Conservation (phyloP, 2,113 vertebrate genomes). For the Zosterops japonicus region DNA sequence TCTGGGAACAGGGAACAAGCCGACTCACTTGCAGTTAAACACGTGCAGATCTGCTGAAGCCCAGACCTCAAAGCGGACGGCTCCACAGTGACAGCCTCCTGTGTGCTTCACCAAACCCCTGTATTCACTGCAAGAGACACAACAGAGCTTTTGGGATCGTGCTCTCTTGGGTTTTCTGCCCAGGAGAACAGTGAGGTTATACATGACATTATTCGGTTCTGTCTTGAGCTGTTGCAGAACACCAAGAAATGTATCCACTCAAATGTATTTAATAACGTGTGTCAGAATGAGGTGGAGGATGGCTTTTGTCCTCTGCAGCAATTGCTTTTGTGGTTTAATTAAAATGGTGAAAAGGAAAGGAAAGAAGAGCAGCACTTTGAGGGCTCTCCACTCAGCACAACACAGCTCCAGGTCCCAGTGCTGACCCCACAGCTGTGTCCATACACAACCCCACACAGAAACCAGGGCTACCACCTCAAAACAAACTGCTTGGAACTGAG, state of each 20-base stretch:
- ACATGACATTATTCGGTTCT: neutral
- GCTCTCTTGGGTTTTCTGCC: no score
- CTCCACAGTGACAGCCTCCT: slow-evolving; percentile 93
- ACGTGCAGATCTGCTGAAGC: slow-evolving; percentile 85
- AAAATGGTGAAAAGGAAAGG: neutral
- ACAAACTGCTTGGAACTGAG: neutral
- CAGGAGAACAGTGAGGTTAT: neutral
- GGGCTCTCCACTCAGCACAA: neutral
- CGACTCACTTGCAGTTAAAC: slow-evolving; percentile 94
- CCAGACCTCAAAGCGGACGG: slow-evolving; percentile 89
- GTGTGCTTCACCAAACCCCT: slow-evolving; percentile 86
- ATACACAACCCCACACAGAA: neutral
- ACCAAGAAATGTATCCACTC: neutral
- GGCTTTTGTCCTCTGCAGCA: neutral
- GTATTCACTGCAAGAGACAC: slow-evolving; percentile 73
- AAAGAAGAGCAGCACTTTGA: neutral
- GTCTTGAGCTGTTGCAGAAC: neutral
- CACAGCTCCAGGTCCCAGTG: neutral
- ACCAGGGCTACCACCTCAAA: neutral
- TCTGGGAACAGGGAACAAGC: neutral
- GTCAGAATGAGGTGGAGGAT: neutral
- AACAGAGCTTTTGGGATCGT: neutral
- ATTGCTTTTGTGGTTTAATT: neutral
- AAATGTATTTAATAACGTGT: neutral
- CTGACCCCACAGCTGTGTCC: neutral